Conservation (phyloP, 1,140 invertebrate species). For the Brevipalpus yothersi region DNA sequence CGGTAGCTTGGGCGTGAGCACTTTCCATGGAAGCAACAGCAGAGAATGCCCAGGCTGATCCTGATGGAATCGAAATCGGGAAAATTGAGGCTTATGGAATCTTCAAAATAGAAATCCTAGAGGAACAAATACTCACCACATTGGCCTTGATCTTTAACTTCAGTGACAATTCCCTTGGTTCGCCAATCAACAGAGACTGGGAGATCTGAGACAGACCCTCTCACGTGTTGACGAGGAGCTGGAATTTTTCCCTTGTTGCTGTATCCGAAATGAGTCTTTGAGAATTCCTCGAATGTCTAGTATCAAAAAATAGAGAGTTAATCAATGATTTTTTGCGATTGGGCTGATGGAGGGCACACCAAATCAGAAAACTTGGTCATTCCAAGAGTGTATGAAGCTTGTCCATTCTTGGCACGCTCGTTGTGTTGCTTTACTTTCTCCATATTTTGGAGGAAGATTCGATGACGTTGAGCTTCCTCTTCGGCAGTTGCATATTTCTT, state of each 20-base stretch:
- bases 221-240: slow-evolving; percentile 11
- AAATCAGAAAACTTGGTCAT: slow-evolving; percentile 19
- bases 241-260: not conserved
- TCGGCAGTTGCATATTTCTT: not conserved
- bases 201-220: slow-evolving; percentile 20
- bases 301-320: not conserved
- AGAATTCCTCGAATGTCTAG: not conserved
- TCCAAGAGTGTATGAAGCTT: slow-evolving; percentile 18
- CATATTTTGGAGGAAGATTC: slow-evolving; percentile 10
- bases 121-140: slow-evolving; percentile 56
- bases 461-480: slow-evolving; percentile 8
- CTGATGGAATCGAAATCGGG: slow-evolving; percentile 81
- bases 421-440: slow-evolving; percentile 8
- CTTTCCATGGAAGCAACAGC: no score
- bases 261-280: not conserved
- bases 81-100: slow-evolving; percentile 83
- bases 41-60: no score
- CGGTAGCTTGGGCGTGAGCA: no score
- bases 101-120: no score
- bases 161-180: no score
- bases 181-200: slow-evolving; percentile 63
- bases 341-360: not conserved
- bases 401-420: slow-evolving; percentile 7
- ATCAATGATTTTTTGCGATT: not conserved
- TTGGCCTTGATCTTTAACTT: slow-evolving; percentile 47